phyloP scores from a whole-genome alignment of 2,797 vertebrate species.

The Periophthalmus magnuspinnatus region DNA sequence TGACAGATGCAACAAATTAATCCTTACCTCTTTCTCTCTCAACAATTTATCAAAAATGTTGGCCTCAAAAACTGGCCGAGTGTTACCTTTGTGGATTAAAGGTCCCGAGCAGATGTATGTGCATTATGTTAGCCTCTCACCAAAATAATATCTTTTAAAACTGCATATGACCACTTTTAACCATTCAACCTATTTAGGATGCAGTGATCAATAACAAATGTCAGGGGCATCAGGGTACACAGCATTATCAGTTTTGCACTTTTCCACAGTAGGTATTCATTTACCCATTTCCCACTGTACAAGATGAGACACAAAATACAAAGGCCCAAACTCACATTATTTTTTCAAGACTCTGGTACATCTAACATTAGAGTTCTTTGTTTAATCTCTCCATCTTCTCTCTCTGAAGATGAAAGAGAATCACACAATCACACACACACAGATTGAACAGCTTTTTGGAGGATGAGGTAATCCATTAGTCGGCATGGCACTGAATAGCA shows the following conservation, averaged over 20 bases:
- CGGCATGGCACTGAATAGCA: constrained; percentile 65
- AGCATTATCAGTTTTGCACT: neutral
- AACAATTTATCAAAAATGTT: constrained; percentile 64
- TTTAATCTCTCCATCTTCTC: constrained; percentile 66
- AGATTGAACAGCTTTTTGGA: constrained; percentile 63
- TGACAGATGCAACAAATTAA: constrained; percentile 74
- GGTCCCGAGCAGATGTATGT: constrained; percentile 31
- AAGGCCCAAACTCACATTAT: constrained; percentile 38
- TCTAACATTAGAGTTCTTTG: constrained; percentile 63
- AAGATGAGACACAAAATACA: constrained; percentile 24
- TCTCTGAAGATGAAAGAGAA: constrained; percentile 79
- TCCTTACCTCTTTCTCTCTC: constrained; percentile 59
- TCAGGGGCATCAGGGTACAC: constrained; percentile 10
- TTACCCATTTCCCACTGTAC: constrained; percentile 8
- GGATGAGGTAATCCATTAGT: constrained; percentile 77
- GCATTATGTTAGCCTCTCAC: constrained; percentile 33
- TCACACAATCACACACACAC: constrained; percentile 66
- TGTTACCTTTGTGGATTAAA: constrained; percentile 46
- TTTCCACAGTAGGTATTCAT: neutral
- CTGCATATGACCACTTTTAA: constrained; percentile 39
- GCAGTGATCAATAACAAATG: neutral
- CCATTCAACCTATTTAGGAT: neutral
- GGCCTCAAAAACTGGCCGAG: constrained; percentile 52
- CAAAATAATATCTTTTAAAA: constrained; percentile 27
- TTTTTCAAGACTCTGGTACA: constrained; percentile 56